phyloP scores from a whole-genome alignment of 2,113 vertebrate genomes.

The Narcine bancroftii region DNA sequence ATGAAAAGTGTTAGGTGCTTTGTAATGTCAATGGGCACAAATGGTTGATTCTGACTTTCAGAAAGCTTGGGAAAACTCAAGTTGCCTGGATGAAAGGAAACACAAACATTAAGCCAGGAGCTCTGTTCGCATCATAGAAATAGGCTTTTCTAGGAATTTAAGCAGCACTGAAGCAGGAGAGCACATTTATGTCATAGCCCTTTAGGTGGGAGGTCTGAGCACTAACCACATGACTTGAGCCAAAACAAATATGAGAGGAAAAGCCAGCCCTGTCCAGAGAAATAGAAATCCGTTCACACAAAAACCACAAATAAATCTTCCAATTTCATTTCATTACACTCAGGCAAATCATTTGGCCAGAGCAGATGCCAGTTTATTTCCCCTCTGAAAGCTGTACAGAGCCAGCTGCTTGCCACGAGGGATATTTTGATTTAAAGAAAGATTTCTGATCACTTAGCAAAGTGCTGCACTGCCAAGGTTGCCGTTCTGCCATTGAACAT shows the following conservation, averaged over 20 bases:
- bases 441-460: constrained; percentile 27
- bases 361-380: constrained; percentile 39
- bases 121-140: constrained; percentile 39
- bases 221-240: constrained; percentile 39
- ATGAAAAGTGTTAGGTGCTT: not conserved
- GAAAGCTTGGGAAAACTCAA: constrained; percentile 29
- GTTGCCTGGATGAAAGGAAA: constrained; percentile 32
- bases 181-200: constrained; percentile 39
- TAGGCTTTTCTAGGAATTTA: constrained; percentile 39
- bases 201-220: constrained; percentile 39
- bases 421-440: constrained; percentile 35
- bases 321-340: constrained; percentile 38
- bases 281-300: constrained; percentile 35
- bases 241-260: constrained; percentile 41
- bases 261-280: constrained; percentile 35
- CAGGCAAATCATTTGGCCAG: constrained; percentile 33
- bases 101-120: not conserved
- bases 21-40: not conserved
- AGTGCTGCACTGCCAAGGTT: not conserved
- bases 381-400: constrained; percentile 32
- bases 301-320: constrained; percentile 40
- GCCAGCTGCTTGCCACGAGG: constrained; percentile 15
- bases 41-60: constrained; percentile 4
- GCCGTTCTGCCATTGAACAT: constrained; percentile 1
- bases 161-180: constrained; percentile 39